These are phyloP conservation scores for Cosmia trapezina DNA, from an alignment of 2,888 invertebrate genomes.

Conservation along the genomic window DNA sequence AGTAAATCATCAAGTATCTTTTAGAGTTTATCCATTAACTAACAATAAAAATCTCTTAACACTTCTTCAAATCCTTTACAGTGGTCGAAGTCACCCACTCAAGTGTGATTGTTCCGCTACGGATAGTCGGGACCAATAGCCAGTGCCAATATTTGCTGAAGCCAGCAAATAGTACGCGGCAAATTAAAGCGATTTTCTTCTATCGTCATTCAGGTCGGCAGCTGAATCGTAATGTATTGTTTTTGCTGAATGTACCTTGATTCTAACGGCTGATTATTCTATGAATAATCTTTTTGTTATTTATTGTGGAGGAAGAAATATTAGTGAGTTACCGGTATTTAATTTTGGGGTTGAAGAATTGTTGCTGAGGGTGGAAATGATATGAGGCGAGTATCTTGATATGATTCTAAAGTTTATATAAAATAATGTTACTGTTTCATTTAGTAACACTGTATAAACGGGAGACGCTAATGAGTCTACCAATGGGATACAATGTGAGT, in stretches of 20 bases:
- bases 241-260: conserved; percentile 60
- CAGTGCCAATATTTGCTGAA: conserved; percentile 79
- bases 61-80: conserved; percentile 53
- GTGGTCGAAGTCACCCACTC: conserved; percentile 69
- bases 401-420: not conserved
- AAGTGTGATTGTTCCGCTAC: conserved; percentile 72
- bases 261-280: conserved; percentile 54
- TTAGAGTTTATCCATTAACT: not conserved
- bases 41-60: conserved; percentile 12
- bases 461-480: not conserved
- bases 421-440: not conserved
- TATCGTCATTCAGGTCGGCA: conserved; percentile 42
- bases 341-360: conserved; percentile 9
- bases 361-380: not conserved
- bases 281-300: conserved; percentile 57
- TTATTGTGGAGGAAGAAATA: conserved; percentile 21
- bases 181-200: conserved; percentile 81
- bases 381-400: not conserved
- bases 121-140: conserved; percentile 70
- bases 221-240: conserved; percentile 63
- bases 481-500: not conserved
- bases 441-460: not conserved
- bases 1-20: not conserved
- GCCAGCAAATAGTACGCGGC: conserved; percentile 75
- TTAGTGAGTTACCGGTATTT: conserved; percentile 19